These are phyloP conservation scores for Panulirus ornatus DNA, from an alignment of 1,140 invertebrate genomes.

Conservation along the genomic window DNA sequence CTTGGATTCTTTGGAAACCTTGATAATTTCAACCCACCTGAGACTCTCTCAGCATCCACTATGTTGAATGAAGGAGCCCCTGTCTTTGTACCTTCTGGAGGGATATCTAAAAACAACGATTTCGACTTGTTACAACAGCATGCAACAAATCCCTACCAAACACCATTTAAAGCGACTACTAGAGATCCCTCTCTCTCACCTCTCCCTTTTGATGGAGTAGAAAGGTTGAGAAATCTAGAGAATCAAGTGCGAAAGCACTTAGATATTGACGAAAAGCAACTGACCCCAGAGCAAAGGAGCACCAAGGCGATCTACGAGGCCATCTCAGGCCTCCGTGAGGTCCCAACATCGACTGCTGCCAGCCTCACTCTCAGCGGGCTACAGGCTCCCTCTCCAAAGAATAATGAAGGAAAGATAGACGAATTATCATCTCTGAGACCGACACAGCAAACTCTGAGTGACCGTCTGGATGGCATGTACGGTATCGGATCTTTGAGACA, in stretches of 20 bases:
- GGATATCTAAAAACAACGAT: background rate
- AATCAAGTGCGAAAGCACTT: constrained; percentile 18
- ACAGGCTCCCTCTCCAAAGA: background rate
- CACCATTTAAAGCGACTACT: background rate
- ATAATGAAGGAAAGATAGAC: background rate
- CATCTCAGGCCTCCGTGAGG: background rate
- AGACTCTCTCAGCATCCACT: too few relatives aligned
- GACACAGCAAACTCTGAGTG: background rate
- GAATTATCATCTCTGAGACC: background rate
- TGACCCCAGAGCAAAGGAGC: constrained; percentile 6
- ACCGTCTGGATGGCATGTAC: too few relatives aligned
- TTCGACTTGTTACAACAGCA: constrained; percentile 1
- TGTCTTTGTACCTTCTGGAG: too few relatives aligned
- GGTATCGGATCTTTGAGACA: background rate
- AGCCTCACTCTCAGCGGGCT: background rate
- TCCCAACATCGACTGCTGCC: background rate
- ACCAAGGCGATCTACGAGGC: constrained; percentile 40
- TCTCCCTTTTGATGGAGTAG: background rate
- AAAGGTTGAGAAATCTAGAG: background rate
- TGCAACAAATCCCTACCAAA: constrained; percentile 15
- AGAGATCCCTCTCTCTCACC: background rate
- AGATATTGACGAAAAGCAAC: constrained; percentile 7
- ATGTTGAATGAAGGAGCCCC: too few relatives aligned
- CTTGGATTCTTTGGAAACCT: background rate
- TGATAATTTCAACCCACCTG: background rate